Base-by-base conservation (phyloP, 2,888 invertebrate genomes). In the Acrobasis consociella region DNA sequence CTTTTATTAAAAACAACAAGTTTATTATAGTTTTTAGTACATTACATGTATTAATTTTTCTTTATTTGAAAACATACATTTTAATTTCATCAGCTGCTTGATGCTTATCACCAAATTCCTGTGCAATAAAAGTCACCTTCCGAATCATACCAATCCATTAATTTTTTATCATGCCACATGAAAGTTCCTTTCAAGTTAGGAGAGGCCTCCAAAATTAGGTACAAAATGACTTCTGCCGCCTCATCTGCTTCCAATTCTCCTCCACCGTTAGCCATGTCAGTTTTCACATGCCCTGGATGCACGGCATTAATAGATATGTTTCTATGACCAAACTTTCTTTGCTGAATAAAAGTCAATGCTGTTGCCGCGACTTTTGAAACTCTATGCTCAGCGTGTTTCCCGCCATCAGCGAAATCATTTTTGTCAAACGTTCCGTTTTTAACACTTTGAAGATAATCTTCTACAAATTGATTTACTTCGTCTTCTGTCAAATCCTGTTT, bases 171-270 rank as follows among this genome's bases (percentile, higher is more conserved):
- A 58, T 81, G 72, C 95, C 96, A 96, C 75, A 96, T 88, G 72
- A 94, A 96, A 67, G 93, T 87, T 0, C 96, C 96, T 74, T 93
- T 94, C 22, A 95, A 87, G 61, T 93, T 87, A 0, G 89, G 85
- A 0, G 93, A 88, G 0, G 95, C 94, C 10, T 95, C 93, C 5
- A 96, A 81, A 58, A 96, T 94, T 9, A 95, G 78, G 73, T 94
- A 95, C 0, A 95, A 76, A 1, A 96, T 93, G 73, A 94, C 78
- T 85, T 85, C 72, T 74, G 94, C 86, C 0, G 89, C 87, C 52
- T 94, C 93, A n/a, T 92, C 92, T 67, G 96, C 95, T 0, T 95
- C 92, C 1, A 91, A 88, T 50, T 83, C 83, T 0, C 94, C 93
- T 83, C 93, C 94, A 0, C 95, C 95, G 5, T 81, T 65, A 0